Evolutionary conservation across 2,888 invertebrate genomes (phyloP).

Genomic region (Perithous albicinctus): DNA sequence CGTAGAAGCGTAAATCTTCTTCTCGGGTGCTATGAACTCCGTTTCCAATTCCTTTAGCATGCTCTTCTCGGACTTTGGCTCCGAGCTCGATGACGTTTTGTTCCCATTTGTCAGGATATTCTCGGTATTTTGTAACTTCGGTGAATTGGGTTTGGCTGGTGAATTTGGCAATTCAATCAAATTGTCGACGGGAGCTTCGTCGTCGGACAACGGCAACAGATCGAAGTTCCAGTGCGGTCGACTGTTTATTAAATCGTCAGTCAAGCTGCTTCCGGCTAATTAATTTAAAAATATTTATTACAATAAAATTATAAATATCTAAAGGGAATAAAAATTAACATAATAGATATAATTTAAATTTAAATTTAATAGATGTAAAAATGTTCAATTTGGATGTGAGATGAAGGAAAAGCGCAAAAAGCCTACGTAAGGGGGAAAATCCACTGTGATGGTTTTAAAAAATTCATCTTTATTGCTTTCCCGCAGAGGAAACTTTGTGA

Average conservation of each 20-base stretch:
- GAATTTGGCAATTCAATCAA: slow-evolving; percentile 79
- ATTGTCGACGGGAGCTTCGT: slow-evolving; percentile 75
- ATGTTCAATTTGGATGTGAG: neutral
- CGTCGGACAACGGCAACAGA: slow-evolving; percentile 77
- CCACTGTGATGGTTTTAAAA: too few species aligned
- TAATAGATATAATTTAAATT: too few species aligned
- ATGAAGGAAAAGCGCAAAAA: neutral
- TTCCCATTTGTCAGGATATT: slow-evolving; percentile 14
- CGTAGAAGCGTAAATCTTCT: slow-evolving; percentile 74
- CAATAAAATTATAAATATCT: neutral
- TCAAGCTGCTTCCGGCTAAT: slow-evolving; percentile 62
- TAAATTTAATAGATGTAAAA: too few species aligned
- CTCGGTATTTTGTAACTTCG: neutral
- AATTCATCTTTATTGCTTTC: too few species aligned
- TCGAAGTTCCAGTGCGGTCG: slow-evolving; percentile 76
- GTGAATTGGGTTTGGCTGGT: slow-evolving; percentile 60
- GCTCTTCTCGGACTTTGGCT: slow-evolving; percentile 49
- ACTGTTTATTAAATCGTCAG: slow-evolving; percentile 76
- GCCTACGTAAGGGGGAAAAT: too few species aligned
- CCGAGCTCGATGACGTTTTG: slow-evolving; percentile 39
- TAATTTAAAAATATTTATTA: slow-evolving; percentile 20
- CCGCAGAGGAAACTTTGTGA: too few species aligned
- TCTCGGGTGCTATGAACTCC: slow-evolving; percentile 74
- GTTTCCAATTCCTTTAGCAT: slow-evolving; percentile 72
- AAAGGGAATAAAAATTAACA: too few species aligned